Percentiles rank a stretch among this genome's conserved stretches.
phyloP scores from a whole-genome alignment of 2,113 vertebrate genomes.

The Oenanthe melanoleuca region DNA sequence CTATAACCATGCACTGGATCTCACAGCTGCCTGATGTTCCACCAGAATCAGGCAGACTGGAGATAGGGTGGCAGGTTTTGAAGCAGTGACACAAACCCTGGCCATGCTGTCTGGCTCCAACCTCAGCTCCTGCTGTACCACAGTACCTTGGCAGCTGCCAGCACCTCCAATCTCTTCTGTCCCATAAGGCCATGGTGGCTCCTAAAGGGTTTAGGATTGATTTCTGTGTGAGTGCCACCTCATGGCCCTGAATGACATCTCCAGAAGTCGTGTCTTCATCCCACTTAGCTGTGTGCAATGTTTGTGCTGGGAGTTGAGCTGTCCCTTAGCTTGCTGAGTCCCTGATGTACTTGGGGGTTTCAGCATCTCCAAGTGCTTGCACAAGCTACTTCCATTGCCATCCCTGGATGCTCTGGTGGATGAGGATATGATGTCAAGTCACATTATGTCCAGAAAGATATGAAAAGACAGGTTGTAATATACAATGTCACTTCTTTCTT shows the following conservation, averaged over 20 bases:
- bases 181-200: neutral
- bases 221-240: neutral
- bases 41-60: neutral
- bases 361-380: neutral
- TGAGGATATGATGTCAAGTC: constrained; percentile 37
- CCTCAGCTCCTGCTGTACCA: neutral
- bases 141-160: neutral
- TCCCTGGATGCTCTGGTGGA: neutral
- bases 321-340: neutral
- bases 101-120: neutral
- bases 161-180: neutral
- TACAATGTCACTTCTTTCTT: constrained; percentile 5
- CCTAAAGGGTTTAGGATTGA: neutral
- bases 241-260: neutral
- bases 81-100: neutral
- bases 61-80: neutral
- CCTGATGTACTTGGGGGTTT: neutral
- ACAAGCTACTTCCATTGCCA: constrained; percentile 1
- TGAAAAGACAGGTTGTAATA: constrained; percentile 59
- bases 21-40: neutral
- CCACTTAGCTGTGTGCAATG: neutral
- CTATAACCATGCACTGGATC: neutral
- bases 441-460: constrained; percentile 33
- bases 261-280: neutral
- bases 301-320: neutral